Evolutionary conservation across 2,113 vertebrate species (phyloP).

Genomic region (Sorex fumeus): DNA sequence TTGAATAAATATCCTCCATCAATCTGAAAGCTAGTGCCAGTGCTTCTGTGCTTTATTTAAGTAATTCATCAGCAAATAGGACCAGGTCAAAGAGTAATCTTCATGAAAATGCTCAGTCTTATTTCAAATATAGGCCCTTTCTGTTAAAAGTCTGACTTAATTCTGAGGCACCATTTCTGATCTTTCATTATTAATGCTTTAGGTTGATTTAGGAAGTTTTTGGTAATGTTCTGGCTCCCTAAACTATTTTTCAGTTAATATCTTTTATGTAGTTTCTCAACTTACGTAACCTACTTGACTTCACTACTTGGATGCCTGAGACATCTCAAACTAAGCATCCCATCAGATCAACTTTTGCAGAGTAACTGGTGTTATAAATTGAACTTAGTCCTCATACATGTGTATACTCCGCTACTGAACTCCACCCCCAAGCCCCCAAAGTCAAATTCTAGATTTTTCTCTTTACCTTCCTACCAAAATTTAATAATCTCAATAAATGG

Average conservation of each 20-base stretch:
- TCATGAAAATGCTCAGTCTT: background rate
- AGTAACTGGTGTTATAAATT: too few species aligned
- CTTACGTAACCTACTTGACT: background rate
- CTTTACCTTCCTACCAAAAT: background rate
- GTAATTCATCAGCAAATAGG: background rate
- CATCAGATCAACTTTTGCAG: too few species aligned
- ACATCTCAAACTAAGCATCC: background rate
- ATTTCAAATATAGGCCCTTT: background rate
- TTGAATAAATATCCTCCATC: background rate
- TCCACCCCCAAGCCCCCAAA: background rate
- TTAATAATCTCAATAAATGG: background rate
- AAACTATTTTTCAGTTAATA: background rate
- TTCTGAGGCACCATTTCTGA: background rate
- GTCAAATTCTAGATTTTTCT: background rate
- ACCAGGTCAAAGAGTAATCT: background rate
- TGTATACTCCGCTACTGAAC: too few species aligned
- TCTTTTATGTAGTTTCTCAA: background rate
- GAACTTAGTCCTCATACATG: too few species aligned
- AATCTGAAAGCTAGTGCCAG: background rate
- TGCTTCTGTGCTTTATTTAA: slow-evolving; percentile 2
- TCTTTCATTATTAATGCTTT: background rate
- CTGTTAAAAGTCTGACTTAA: background rate
- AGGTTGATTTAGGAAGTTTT: background rate
- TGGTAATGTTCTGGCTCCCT: background rate
- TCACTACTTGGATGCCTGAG: too few species aligned